Base-by-base conservation (phyloP, 2,888 invertebrate genomes). In the Choristoneura rosaceana region DNA sequence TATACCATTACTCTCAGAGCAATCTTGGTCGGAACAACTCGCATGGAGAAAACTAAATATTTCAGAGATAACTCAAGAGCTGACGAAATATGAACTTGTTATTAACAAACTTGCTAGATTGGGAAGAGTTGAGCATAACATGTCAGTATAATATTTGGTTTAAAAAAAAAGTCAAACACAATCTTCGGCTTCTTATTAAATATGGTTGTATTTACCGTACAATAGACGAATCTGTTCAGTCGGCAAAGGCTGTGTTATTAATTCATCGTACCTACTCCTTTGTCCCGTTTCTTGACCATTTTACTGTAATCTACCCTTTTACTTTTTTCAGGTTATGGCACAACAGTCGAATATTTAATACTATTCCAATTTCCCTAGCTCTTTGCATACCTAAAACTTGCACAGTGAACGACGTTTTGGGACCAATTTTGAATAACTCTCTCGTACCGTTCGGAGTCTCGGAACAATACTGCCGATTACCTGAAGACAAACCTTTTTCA, bases 311-410 rank as follows among this genome's bases (percentile, higher is more conserved):
- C 38, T 38, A 4, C 4, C 38, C 4, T 38, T 5, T 38, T 2
- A 34, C 0, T 7, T 15, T 52, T 62, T 62, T 62, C 25, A 62
- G 62, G 25, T 62, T 45, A 25, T 4, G 33, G 45, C 14, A 50
- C 25, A 50, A 34, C 12, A 47, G 34, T 3, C 50, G 50, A 0
- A 41, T 50, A 4, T 15, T 60, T 2, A 14, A 5, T 14, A 4
- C 50, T n/a, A 50, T 50, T 4, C 69, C 73, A 41, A 2, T 75
- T 15, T 64, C 50, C 10, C 61, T 75, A 4, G 75, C 69, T 38
- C 25, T 75, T 25, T 75, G 75, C 38, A 74, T 75, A 17, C 75
- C 75, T 15, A 69, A 52, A 47, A 41, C 62, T 0, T 75, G 75
- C 45, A 38, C 68, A 5, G 70, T 71, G 25, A 34, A 58, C 43